Conservation (phyloP, 2,888 invertebrate genomes). For the Cheilosia soror region DNA sequence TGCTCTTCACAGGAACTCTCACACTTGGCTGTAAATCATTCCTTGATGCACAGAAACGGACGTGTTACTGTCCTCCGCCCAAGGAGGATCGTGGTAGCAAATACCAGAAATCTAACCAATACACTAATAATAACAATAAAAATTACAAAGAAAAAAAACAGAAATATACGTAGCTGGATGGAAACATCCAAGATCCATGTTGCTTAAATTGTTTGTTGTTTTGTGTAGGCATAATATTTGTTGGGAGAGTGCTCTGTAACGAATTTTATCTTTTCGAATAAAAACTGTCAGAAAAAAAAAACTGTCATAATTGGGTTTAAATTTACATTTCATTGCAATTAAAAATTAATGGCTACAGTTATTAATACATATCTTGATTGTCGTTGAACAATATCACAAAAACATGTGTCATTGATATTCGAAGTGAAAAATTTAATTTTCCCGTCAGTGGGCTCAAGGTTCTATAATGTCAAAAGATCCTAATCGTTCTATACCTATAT, state of each 20-base stretch:
- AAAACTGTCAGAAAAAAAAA: constrained; percentile 12
- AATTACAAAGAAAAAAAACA: constrained; percentile 79
- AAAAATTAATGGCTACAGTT: neutral
- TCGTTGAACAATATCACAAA: neutral
- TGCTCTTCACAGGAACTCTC: constrained; percentile 93
- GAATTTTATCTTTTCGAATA: constrained; percentile 11
- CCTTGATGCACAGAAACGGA: constrained; percentile 91
- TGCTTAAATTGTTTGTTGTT: neutral
- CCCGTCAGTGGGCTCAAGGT: constrained; percentile 48
- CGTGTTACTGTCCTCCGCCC: constrained; percentile 89
- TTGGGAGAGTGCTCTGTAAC: constrained; percentile 19
- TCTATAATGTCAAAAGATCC: constrained; percentile 29
- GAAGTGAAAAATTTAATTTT: constrained; percentile 9
- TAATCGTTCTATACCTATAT: constrained; percentile 12
- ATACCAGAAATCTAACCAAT: constrained; percentile 74
- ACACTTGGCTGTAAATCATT: constrained; percentile 95
- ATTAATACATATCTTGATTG: neutral
- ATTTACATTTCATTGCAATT: constrained; percentile 2
- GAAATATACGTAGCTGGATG: constrained; percentile 81
- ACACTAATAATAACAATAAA: constrained; percentile 77
- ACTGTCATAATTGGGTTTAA: constrained; percentile 27
- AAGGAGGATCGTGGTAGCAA: constrained; percentile 75
- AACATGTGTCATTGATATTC: constrained; percentile 15
- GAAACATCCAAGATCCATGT: constrained; percentile 73
- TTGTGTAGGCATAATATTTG: neutral